Evolutionary conservation across 2,113 vertebrate genomes (phyloP).

Genomic region (Nansenia antarctica): DNA sequence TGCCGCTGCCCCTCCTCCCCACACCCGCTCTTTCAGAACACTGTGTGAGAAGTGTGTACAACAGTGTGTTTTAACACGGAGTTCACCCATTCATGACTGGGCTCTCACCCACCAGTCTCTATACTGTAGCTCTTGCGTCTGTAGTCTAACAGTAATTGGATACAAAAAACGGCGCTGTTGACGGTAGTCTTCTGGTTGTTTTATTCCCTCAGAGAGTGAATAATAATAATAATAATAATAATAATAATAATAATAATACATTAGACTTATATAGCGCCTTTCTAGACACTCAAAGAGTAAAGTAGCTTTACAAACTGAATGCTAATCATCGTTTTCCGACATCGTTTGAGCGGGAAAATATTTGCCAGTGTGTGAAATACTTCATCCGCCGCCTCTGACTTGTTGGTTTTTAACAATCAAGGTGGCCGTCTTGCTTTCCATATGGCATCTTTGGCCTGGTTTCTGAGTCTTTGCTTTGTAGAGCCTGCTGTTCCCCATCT

Average conservation of each 20-base stretch:
- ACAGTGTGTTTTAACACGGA: background rate
- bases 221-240: too few relatives aligned
- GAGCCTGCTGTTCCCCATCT: background rate
- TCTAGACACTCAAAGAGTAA: too few relatives aligned
- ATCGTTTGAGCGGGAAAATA: background rate
- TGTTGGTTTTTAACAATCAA: background rate
- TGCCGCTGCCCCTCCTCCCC: background rate
- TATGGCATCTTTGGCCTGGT: background rate
- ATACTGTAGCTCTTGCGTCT: background rate
- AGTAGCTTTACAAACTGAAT: too few relatives aligned
- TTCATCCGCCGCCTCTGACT: background rate
- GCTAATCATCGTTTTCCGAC: background rate
- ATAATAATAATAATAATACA: too few relatives aligned
- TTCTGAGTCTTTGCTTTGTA: background rate
- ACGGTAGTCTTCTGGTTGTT: background rate
- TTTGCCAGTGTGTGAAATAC: background rate
- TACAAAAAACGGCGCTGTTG: too few relatives aligned
- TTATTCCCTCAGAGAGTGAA: background rate
- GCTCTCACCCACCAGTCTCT: background rate
- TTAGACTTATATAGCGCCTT: too few relatives aligned
- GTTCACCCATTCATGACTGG: background rate
- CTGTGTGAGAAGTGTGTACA: too few relatives aligned
- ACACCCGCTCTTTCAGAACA: background rate
- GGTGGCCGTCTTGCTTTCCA: background rate
- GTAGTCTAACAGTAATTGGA: too few relatives aligned